Base-by-base conservation (phyloP, 2,797 vertebrate genomes). In the Falco berigora region DNA sequence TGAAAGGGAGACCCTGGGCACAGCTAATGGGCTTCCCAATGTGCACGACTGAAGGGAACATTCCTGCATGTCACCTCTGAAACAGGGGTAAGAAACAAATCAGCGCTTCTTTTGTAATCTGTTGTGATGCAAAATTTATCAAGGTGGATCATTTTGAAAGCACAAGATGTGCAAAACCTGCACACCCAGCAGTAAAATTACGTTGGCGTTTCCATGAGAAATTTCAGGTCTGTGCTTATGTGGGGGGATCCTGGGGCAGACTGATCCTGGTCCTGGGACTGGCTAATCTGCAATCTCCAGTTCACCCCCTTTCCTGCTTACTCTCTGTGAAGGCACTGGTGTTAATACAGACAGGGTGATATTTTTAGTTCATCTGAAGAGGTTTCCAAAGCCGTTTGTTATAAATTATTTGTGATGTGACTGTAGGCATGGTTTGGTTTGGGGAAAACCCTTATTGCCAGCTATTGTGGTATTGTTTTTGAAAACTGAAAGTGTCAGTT, bases 11-110 rank as follows among this genome's bases (percentile, higher is more conserved):
- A 68, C 12, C 36, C 42, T 1, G 1, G 18, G 6, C 16, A 40
- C 36, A 22, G 38, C 49, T 82, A 72, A 76, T 0, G 0, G 62
- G n/a, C 23, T 86, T 73, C 61, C 30, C 47, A 18, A 0, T 5
- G 13, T 4, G 62, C 28, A 8, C 2, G 0, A n/a, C 21, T 3
- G 1, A 56, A 53, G n/a, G 24, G 23, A 72, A 2, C 0, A 0
- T 74, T 79, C 25, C 36, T 28, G n/a, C 30, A 22, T 18, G 36
- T 44, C 50, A 28, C 32, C 18, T 84, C 8, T 34, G 50, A 30
- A 58, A 32, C 6, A 34, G 7, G 20, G 21, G 5, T 86, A n/a
- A 90, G 63, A 81, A 59, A 89, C 1, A 87, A 46, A 42, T 25
- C 3, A 22, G 5, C 36, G 10, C 12, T 23, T 50, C 40, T 46